phyloP scores from a whole-genome alignment of 2,888 invertebrate species.

The Nemurella pictetii region DNA sequence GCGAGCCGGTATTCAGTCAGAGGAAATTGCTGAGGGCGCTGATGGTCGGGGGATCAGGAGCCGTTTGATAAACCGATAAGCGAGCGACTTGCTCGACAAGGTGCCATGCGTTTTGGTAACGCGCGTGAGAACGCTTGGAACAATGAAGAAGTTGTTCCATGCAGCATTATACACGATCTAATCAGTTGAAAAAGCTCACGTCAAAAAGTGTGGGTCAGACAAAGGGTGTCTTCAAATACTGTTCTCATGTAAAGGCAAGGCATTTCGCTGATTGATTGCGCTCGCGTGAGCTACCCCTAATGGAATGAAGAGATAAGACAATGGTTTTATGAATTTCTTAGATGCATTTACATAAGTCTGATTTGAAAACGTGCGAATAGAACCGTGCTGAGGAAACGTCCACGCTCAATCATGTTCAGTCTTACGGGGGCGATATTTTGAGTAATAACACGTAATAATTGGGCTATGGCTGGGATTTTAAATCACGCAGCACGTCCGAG shows the following conservation, averaged over 20 bases:
- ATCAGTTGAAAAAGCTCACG: background rate
- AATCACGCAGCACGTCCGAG: background rate
- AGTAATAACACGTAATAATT: too few species aligned
- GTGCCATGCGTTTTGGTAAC: background rate
- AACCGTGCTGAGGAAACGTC: background rate
- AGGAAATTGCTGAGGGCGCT: background rate
- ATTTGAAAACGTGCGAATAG: background rate
- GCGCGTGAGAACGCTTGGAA: background rate
- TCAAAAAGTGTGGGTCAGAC: background rate
- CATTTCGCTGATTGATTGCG: background rate
- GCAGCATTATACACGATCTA: background rate
- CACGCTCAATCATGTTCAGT: background rate
- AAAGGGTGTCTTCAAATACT: background rate
- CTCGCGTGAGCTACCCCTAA: background rate
- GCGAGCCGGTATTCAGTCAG: background rate
- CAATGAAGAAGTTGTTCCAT: background rate
- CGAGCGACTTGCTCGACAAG: background rate
- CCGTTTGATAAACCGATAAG: background rate
- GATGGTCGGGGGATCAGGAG: background rate
- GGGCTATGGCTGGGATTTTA: background rate
- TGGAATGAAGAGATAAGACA: background rate
- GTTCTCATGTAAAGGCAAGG: background rate
- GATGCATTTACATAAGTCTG: background rate
- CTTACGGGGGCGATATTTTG: background rate
- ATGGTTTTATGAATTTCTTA: background rate